Base-by-base conservation (phyloP, 2,113 vertebrate species). In the Otolemur garnettii region DNA sequence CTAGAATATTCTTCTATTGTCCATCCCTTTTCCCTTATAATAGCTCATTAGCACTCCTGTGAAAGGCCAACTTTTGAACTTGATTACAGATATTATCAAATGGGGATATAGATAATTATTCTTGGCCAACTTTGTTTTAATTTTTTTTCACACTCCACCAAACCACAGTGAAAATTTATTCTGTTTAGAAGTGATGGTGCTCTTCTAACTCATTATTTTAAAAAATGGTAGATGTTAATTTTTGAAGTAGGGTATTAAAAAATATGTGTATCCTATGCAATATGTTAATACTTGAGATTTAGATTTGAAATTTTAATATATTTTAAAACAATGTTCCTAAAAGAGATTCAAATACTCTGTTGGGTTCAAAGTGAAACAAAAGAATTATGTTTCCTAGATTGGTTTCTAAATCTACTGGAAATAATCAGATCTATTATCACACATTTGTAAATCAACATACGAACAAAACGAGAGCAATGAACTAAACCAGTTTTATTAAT, bases 291-390 rank as follows among this genome's bases (percentile, higher is more conserved):
- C 4, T 81, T 64, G 15, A 7, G 26, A 18, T 15, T 14, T 64
- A 38, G 64, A 68, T 81, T 78, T 78, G 4, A 86, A 85, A n/a
- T 60, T 85, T 88, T 62, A 55, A 57, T 62, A 59, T 30, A 35
- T 85, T 68, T 97, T 95, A 15, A 13, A 62, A 91, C 24, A 93
- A 78, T 81, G 5, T 71, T 55, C 7, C 68, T 72, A 7, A 83
- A 94, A 64, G 84, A 45, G 22, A 78, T 85, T 82, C 68, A 42
- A 87, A 91, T 94, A 12, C n/a, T 90, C 33, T 91, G 3, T 74
- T 91, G 22, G 38, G 15, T 38, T 91, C 24, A 35, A 42, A 42
- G 6, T 57, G 62, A 35, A 9, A 89, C 6, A 80, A 91, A 91
- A 75, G 19, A 83, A 66, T 66, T 71, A 72, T 7, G 15, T 30